Evolutionary conservation across 2,888 invertebrate species (phyloP), one percentile per base, ranked within the genome.

Genomic region (Stomorhina lunata): DNA sequence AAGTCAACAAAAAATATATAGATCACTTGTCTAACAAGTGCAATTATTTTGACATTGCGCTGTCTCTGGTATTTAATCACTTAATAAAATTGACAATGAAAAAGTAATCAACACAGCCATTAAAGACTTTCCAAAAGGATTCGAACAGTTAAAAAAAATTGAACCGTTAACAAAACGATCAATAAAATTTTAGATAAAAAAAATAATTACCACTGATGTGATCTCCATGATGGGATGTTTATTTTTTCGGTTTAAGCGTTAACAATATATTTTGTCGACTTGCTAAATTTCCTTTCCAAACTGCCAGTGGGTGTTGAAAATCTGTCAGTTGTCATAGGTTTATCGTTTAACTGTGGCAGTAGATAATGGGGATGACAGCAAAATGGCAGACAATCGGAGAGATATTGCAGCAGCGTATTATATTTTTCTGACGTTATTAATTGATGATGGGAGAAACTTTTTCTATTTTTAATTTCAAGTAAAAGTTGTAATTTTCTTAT

Each of bases 11-110:
- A 72, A 59, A 27, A 57, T 65, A 71, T 59, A 20, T 66, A 22
- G 76, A 72, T 59, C 77, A 81, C 76, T 81, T 72, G 81, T 37
- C 57, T 20, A 72, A 72, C 81, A 77, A 81, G 81, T 81, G 77
- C 72, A 77, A 57, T 77, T 77, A 71, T 48, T 65, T 57, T 57
- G 45, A 48, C 34, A 66, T 48, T 76, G 29, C 32, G 22, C 34
- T 25, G 53, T 57, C 53, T 32, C 9, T 12, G n/a, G 20, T 29
- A 9, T 75, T 37, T 48, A 27, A 69, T 69, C 29, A 63, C 32
- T 43, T 29, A 40, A 71, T 71, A 69, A n/a, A 61, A 53, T 43
- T 43, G 63, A 63, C 53, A 55, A 50, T 50, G 29, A 34, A 43
- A 59, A 17, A 17, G 61, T 9, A 20, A 17, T 43, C 50, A 22